phyloP scores from a whole-genome alignment of 2,797 vertebrate species.

The Crypturellus tataupa region DNA sequence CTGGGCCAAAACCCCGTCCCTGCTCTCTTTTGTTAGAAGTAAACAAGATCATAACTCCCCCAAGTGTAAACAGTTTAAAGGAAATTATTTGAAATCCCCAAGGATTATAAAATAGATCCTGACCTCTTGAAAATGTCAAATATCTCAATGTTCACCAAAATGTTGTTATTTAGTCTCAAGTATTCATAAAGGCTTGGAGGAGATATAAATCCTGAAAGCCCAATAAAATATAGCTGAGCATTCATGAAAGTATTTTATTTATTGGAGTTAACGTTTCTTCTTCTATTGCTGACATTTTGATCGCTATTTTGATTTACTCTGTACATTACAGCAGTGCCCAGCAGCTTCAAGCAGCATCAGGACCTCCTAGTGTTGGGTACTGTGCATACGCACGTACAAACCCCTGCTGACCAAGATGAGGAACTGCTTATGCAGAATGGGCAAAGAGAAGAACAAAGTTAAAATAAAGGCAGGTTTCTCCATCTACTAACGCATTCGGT shows the following conservation, averaged over 20 bases:
- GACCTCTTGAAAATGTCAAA: conserved; percentile 10
- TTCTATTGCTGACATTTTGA: not conserved
- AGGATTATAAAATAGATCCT: not conserved
- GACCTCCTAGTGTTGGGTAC: not conserved
- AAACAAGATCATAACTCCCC: not conserved
- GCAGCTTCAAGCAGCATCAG: not conserved
- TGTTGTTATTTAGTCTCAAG: not conserved
- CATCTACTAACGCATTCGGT: accelerated
- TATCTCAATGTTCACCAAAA: not conserved
- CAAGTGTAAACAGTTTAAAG: not conserved
- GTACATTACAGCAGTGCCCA: not conserved
- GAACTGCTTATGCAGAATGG: not conserved
- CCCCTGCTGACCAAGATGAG: accelerated
- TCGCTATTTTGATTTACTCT: not conserved
- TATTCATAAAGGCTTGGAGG: not conserved
- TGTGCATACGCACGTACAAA: accelerated
- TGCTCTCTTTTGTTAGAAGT: not conserved
- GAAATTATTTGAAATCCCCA: not conserved
- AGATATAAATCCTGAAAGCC: not conserved
- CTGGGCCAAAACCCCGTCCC: accelerated
- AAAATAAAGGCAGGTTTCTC: not conserved
- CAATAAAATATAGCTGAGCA: not conserved
- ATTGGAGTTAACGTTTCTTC: not conserved
- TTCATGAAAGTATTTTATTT: not conserved
- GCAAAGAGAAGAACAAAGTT: not conserved